Base-by-base conservation (phyloP, 1,140 invertebrate genomes). In the Anadara kagoshimensis region DNA sequence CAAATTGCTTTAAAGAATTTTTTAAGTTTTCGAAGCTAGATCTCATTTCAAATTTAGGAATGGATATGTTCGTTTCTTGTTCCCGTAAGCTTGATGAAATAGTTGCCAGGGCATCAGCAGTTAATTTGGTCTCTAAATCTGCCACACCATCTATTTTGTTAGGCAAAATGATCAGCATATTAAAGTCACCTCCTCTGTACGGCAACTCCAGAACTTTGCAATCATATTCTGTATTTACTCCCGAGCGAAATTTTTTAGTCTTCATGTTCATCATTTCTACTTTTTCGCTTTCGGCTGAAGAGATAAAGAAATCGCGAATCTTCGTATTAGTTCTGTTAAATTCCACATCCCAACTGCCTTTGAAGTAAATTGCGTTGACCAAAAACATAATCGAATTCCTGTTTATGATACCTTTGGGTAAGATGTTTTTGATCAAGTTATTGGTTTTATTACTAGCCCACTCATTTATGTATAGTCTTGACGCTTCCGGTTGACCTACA, bases 81-180 rank as follows among this genome's bases (percentile, higher is more conserved):
- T n/a, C n/a, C 0, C 11, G 16, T 24, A 81, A n/a, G n/a, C n/a
- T n/a, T n/a, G n/a, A n/a, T n/a, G n/a, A 7, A 1, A 80, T 51
- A 22, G 74, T 56, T 18, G 79, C 59, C 10, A 95, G 79, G 11
- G 87, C 84, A 0, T 90, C 86, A 0, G 89, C 75, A 0, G 86
- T 91, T 1, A 95, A 64, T 0, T 76, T 78, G 0, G 83, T 79
- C 76, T 93, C 91, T 20, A 94, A 82, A 1, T 83, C 69, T 8
- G 82, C 82, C 10, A 89, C 56, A 4, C 90, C 87, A 10, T 84
- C 78, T n/a, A 76, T 54, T 22, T 78, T 57, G 36, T 87, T 88
- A 0, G 94, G 94, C 29, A 94, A 88, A 0, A 98, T 84, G 36
- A 97, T 93, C 63, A 94, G 93, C 93, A 96, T 94, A 72, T 81